Evolutionary conservation across 2,888 invertebrate genomes (phyloP), one percentile per base, ranked within the genome.

Genomic region (Eilema sororculum): DNA sequence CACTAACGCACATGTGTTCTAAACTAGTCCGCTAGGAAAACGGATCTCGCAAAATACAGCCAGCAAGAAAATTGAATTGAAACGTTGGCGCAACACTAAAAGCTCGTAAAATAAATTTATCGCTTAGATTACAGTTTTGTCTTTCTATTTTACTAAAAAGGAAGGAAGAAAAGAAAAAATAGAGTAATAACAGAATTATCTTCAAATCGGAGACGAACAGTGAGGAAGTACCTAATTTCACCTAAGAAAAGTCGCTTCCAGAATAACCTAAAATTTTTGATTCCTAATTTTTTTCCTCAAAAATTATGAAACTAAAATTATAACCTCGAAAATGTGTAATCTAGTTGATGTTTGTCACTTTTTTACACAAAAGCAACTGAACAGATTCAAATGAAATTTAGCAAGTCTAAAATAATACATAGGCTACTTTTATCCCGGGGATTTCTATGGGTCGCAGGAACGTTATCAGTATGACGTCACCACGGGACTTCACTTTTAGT

Each of bases 21-120:
- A 83, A 86, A 87, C 85, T 83, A 84, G 81, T 81, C 81, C 77
- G 78, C 86, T 87, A 86, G 78, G 86, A 84, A 89, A 89, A 89
- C 89, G 88, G 89, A 90, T 89, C 89, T 86, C 75, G 78, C n/a
- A 60, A 62, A 75, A 84, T 89, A 89, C 69, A 20, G 85, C 67
- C 25, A 62, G 78, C 85, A 87, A 76, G 52, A 81, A 78, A 71
- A 73, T 71, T 57, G 6, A 66, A 69, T 69, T 68, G 33, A 67
- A 61, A 67, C 46, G 59, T 20, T 59, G 28, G 20, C 41, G 22
- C 59, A 41, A 33, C 28, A 59, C 64, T 65, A 65, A 46, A 61
- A 56, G 68, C 41, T 60, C 30, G 24, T 67, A 60, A 59, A 67
- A 67, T 46, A 41, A 41, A 13, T 65, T 65, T 65, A 56, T 20